Percentiles rank a stretch among this genome's conserved stretches.
These are phyloP conservation scores for Platycercus adscitus DNA, from an alignment of 2,113 vertebrate genomes.

Conservation along the genomic window DNA sequence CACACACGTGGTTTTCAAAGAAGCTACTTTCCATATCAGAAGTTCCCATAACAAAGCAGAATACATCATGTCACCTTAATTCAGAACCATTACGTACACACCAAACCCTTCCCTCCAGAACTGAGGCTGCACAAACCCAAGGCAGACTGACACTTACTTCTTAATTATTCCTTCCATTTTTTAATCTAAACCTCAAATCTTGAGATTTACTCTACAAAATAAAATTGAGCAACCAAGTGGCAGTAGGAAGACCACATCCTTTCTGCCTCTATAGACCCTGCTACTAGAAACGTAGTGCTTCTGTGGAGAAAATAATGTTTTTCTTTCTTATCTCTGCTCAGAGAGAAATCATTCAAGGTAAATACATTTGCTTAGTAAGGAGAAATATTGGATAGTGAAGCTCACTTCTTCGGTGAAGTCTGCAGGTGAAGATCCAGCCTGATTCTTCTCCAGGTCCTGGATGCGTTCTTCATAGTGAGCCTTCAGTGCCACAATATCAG, in stretches of 20 bases:
- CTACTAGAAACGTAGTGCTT: background rate
- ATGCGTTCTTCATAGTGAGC: slow-evolving; percentile 67
- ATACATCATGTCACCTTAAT: accelerated
- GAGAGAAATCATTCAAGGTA: background rate
- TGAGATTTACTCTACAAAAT: background rate
- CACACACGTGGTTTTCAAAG: background rate
- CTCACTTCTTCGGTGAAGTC: slow-evolving; percentile 86
- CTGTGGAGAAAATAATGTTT: accelerated
- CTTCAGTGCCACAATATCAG: slow-evolving; percentile 72
- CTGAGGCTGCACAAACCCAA: background rate
- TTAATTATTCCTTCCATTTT: background rate
- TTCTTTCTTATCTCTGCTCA: background rate
- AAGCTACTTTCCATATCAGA: background rate
- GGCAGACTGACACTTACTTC: background rate
- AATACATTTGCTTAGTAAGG: background rate
- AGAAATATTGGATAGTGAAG: background rate
- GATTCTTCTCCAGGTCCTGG: slow-evolving; percentile 64
- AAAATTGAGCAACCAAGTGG: background rate
- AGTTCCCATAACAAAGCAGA: background rate
- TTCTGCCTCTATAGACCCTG: background rate
- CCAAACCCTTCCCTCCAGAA: background rate
- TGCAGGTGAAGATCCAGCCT: background rate
- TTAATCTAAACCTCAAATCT: background rate
- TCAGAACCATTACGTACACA: background rate
- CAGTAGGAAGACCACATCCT: background rate